phyloP scores from a whole-genome alignment of 2,113 vertebrate species.

The Lepisosteus osseus region DNA sequence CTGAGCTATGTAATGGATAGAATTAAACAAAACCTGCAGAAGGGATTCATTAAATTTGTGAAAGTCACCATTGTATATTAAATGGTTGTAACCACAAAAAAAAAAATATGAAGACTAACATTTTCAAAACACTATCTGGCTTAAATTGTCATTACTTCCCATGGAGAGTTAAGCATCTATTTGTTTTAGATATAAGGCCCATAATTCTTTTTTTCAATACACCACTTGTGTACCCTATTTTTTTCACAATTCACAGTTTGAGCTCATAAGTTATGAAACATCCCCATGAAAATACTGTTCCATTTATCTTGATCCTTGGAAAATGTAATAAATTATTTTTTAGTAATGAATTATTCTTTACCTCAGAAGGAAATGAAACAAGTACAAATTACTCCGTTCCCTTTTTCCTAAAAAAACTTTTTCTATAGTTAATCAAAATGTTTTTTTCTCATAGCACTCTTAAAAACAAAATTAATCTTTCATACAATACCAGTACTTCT shows the following conservation, averaged over 20 bases:
- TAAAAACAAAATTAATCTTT: background rate
- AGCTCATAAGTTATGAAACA: background rate
- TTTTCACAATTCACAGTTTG: background rate
- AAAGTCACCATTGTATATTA: no score
- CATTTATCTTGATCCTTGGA: conserved; percentile 1
- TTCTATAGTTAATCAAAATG: background rate
- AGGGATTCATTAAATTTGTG: no score
- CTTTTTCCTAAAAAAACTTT: background rate
- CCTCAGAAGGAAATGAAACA: conserved; percentile 1
- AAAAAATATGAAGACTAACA: no score
- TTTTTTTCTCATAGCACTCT: background rate
- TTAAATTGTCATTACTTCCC: no score
- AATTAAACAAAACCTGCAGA: no score
- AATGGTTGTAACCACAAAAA: no score
- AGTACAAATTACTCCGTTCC: background rate
- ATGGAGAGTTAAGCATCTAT: no score
- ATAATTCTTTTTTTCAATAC: no score
- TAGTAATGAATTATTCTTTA: conserved; percentile 4
- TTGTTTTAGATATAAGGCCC: no score
- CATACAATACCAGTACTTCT: background rate
- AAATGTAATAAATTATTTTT: background rate
- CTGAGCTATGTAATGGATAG: no score
- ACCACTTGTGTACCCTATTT: no score
- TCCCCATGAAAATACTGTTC: background rate
- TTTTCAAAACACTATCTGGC: no score